Conservation (phyloP, 2,113 vertebrate species). For the Ovibos moschatus region DNA sequence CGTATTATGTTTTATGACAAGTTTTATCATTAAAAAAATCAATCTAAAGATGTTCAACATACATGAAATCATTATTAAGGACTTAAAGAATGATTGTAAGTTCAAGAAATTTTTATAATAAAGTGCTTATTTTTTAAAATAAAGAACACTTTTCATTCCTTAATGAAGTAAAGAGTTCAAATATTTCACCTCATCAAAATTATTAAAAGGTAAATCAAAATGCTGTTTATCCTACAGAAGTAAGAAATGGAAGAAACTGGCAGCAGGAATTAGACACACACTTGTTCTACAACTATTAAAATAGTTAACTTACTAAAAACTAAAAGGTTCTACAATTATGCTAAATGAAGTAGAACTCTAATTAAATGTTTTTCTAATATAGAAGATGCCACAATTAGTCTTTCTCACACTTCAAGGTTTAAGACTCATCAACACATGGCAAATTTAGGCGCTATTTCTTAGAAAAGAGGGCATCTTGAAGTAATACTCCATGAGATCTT, state of each 20-base stretch:
- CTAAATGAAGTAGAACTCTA: neutral
- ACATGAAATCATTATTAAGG: neutral
- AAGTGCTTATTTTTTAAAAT: neutral
- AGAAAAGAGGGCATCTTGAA: neutral
- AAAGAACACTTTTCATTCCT: neutral
- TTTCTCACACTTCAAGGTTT: neutral
- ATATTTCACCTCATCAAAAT: neutral
- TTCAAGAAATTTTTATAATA: neutral
- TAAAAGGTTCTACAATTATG: neutral
- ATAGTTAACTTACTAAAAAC: neutral
- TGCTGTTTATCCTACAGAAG: neutral
- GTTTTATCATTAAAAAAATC: neutral
- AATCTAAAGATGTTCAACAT: neutral
- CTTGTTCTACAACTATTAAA: neutral
- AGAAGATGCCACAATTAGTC: neutral
- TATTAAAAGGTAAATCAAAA: neutral
- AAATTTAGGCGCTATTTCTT: neutral
- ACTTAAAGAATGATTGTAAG: neutral
- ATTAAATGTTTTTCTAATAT: neutral
- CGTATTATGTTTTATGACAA: neutral
- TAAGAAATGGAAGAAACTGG: neutral
- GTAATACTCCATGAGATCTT: neutral
- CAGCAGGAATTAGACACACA: neutral
- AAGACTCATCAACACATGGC: neutral
- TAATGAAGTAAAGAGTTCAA: conserved; percentile 20